Evolutionary conservation across 1,140 invertebrate species (phyloP), one percentile per base, ranked within the genome.

Genomic region (Trichonephila clavata): DNA sequence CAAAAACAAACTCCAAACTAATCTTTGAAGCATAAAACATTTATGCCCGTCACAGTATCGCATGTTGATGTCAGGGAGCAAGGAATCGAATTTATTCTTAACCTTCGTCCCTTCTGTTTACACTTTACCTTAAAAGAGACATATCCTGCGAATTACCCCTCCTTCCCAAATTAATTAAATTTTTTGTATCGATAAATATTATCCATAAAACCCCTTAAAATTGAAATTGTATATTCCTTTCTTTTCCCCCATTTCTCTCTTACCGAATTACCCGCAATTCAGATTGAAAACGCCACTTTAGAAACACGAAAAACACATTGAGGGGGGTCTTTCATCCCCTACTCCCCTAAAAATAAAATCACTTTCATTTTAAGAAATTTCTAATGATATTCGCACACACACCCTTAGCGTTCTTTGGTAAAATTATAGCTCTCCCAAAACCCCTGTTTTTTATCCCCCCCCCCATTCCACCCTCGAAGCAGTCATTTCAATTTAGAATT

Each of bases 401-500:
- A 16, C 27, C 71, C 24, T 20, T 63, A 21, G 32, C 32, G 32
- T 68, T 88, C 86, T 81, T 60, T 50, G 24, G 71, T 60, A 21
- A 90, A 90, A 90, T 90, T 90, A 90, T 81, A 90, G 68, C 71
- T 80, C 89, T 90, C 39, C n/a, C n/a, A 90, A 90, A 57, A n/a
- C 68, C 50, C 43, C 65, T 61, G 21, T n/a, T 50, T 39, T n/a
- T 13, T 16, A 57, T 7, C 86, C 21, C 43, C 90, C 14, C 14
- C 57, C 20, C 39, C 18, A 18, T 50, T 10, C 50, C 43, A 1
- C 88, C 81, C 59, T 83, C 39, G n/a, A 86, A 71, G 91, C 84
- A 92, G 91, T 92, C 91, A 65, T 92, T 92, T 92, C 91, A 92
- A 92, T 92, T 92, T 86, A 61, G 91, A 92, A 86, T 92, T 92